Conservation (phyloP, 2,888 invertebrate species). For the Lydus trimaculatus region DNA sequence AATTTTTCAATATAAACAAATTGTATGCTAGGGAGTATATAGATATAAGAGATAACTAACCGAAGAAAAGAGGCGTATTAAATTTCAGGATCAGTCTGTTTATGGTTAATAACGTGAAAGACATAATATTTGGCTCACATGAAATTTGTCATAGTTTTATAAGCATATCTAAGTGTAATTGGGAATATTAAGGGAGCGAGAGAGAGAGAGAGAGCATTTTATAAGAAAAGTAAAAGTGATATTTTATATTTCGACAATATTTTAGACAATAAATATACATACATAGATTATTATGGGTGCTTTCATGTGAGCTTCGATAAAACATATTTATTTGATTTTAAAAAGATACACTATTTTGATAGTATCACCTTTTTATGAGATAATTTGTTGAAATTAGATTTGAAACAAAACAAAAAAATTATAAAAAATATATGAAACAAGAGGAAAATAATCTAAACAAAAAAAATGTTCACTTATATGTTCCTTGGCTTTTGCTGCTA, state of each 20-base stretch:
- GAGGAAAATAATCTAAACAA: constrained; percentile 18
- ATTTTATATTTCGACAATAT: constrained; percentile 53
- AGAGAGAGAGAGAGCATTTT: constrained; percentile 25
- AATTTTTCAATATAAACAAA: not conserved
- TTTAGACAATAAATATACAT: constrained; percentile 52
- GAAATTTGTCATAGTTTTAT: constrained; percentile 30
- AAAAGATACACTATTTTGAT: constrained; percentile 42
- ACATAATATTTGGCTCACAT: constrained; percentile 42
- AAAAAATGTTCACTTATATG: constrained; percentile 49
- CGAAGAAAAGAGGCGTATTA: not conserved
- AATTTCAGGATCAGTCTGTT: not conserved
- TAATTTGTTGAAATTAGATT: constrained; percentile 24
- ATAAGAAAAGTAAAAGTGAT: constrained; percentile 46
- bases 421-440: not conserved
- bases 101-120: constrained; percentile 23
- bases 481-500: constrained; percentile 55
- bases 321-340: constrained; percentile 35
- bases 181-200: constrained; percentile 18
- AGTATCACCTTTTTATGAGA: constrained; percentile 30
- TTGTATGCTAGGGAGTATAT: not conserved
- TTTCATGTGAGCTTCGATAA: constrained; percentile 48
- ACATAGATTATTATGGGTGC: constrained; percentile 39
- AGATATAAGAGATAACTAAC: not conserved
- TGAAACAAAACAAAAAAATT: not conserved
- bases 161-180: constrained; percentile 22